Base-by-base conservation (phyloP, 2,113 vertebrate species). In the Cercopithecus mona region DNA sequence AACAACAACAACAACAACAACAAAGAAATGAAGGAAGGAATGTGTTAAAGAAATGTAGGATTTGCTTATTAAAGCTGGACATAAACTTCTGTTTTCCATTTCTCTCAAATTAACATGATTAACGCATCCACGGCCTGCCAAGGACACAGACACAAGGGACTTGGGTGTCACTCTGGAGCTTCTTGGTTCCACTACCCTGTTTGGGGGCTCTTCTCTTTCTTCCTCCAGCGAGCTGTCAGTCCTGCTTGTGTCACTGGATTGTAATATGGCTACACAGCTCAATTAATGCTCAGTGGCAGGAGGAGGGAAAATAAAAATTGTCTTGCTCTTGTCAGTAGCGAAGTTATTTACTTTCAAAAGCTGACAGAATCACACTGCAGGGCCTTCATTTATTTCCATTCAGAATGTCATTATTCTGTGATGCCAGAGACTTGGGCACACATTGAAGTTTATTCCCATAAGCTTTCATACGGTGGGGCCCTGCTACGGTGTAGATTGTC, bases 261-360 rank as follows among this genome's bases (percentile, higher is more conserved):
- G 97, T 97, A 98, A 98, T 97, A 92, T 97, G 98, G 95, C 98
- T 97, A 95, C 97, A 97, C 98, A 97, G 95, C 98, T 99, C 99
- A 99, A 98, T 99, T 99, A 99, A 99, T 99, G 98, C 97, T 98
- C 96, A 79, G 55, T 98, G 98, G 98, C 98, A 98, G 98, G 97
- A 99, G 98, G 97, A 99, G 98, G 98, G 98, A 95, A 98, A 98
- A 97, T 98, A 97, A 98, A 98, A 98, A 94, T 98, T 85, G 85
- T 98, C 98, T 98, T 97, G 98, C 98, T 98, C 98, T 98, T 98
- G 98, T 99, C 98, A 99, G 98, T 94, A 99, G 98, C 88, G 45
- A 99, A 99, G 98, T 99, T 99, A 99, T 99, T 99, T 99, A 99
- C 98, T 99, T 99, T 98, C 98, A 98, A 98, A 99, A 98, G 97